Evolutionary conservation across 2,113 vertebrate species (phyloP), one percentile per base, ranked within the genome.

Genomic region (Capreolus pygargus): DNA sequence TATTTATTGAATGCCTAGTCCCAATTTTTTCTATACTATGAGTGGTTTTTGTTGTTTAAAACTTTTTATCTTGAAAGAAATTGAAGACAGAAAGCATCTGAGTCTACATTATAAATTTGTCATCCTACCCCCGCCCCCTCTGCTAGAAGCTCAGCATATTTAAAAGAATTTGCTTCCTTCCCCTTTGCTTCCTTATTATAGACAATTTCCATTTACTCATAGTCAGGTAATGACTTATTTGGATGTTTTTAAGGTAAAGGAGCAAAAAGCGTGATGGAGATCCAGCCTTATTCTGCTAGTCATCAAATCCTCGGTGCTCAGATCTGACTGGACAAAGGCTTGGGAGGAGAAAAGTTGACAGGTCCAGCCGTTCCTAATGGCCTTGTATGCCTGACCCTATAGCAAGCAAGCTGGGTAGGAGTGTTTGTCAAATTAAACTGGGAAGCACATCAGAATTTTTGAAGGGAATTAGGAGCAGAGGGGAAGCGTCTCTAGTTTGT

Each of bases 381-480:
- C 84, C 79, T 97, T 67, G 45, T 6, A 45, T 47, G 70, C 19
- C 36, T 14, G 1, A 39, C 57, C 1, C 0, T 1, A 52, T 43
- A 25, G 17, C 86, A 43, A 95, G 89, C 58, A 93, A 85, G 14
- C 28, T 15, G n/a, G 90, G 95, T 47, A 39, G 91, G 89, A 64
- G 33, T 76, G 25, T 91, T 27, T 67, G 70, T 97, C 84, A 86
- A 91, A 97, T 98, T 97, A 92, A 94, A 64, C 84, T 83, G 21
- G 36, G 43, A 98, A 95, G 86, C 11, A 45, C 5, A 76, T 88
- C 81, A 96, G 91, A 30, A 86, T 36, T 33, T 97, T 64, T 96
- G 79, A 97, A 57, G 94, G 93, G 79, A 39, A 90, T 97, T 95
- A 79, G 90, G 70, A 57, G 95, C 78, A 85, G 95, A 97, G 93